phyloP scores from a whole-genome alignment of 2,888 invertebrate genomes.

The Ichneumoninae sp. region DNA sequence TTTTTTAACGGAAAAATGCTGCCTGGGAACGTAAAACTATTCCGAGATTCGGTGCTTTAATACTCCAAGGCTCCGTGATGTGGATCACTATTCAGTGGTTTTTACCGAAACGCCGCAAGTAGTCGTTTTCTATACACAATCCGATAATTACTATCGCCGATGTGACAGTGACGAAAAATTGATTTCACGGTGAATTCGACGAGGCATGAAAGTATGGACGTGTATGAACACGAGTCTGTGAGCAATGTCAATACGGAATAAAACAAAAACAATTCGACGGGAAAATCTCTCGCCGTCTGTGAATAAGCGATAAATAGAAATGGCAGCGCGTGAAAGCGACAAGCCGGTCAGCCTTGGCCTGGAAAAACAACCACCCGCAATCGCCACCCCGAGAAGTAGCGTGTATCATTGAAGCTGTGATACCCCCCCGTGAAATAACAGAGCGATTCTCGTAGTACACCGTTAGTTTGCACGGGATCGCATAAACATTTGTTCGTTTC shows the following conservation, averaged over 20 bases:
- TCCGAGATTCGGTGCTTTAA: no score
- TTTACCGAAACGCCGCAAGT: not conserved
- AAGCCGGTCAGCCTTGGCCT: slow-evolving; percentile 53
- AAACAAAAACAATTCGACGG: slow-evolving; percentile 25
- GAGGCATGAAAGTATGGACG: not conserved
- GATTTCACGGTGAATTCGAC: no score
- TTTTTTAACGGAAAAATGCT: no score
- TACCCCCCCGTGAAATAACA: slow-evolving; percentile 56
- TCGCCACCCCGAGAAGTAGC: slow-evolving; percentile 6
- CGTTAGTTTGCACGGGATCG: slow-evolving; percentile 52
- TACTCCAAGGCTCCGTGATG: not conserved
- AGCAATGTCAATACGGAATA: slow-evolving; percentile 34
- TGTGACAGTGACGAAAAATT: no score
- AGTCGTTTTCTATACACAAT: not conserved
- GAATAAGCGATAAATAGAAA: slow-evolving; percentile 57
- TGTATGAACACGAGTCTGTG: not conserved
- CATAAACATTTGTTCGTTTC: slow-evolving; percentile 55
- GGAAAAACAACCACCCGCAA: slow-evolving; percentile 55
- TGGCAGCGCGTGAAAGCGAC: slow-evolving; percentile 25
- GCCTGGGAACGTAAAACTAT: no score
- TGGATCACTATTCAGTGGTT: not conserved
- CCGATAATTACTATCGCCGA: not conserved
- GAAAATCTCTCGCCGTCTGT: slow-evolving; percentile 40
- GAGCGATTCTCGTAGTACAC: slow-evolving; percentile 41
- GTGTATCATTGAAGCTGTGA: slow-evolving; percentile 33